Conservation (phyloP, 2,113 vertebrate species). For the Murina feae region DNA sequence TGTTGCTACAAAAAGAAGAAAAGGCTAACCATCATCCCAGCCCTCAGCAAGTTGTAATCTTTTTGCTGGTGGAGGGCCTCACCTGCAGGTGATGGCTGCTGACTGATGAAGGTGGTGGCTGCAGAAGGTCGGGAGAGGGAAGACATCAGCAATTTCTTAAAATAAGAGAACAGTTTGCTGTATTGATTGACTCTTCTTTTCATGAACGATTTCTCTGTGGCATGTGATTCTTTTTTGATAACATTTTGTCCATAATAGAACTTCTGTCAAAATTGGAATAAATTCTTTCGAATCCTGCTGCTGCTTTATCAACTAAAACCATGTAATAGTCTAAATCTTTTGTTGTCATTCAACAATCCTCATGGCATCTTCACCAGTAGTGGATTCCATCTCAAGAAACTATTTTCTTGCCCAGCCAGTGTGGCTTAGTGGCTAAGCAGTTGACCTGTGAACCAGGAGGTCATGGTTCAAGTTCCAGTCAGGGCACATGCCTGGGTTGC, state of each 20-base stretch:
- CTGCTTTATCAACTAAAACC: not conserved
- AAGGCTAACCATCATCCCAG: not conserved
- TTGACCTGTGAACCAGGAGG: too few relatives aligned
- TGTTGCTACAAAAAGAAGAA: not conserved
- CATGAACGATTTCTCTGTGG: not conserved
- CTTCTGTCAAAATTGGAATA: not conserved
- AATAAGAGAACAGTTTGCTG: not conserved
- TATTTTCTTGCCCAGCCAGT: too few relatives aligned
- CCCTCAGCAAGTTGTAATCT: not conserved
- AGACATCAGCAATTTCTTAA: not conserved
- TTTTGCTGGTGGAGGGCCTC: not conserved
- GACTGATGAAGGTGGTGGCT: not conserved
- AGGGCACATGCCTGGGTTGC: too few relatives aligned
- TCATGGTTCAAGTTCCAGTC: too few relatives aligned
- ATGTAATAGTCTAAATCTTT: not conserved
- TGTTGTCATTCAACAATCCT: not conserved
- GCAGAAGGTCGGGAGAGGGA: too few relatives aligned
- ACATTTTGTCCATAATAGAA: not conserved
- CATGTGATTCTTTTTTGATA: not conserved
- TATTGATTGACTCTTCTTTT: not conserved
- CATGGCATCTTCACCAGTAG: not conserved
- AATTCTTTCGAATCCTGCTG: not conserved
- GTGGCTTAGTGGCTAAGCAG: too few relatives aligned
- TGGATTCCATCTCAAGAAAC: not conserved
- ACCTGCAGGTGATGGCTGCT: not conserved